Percentiles rank a stretch among this genome's conserved stretches.
Evolutionary conservation across 2,113 vertebrate species (phyloP).

Genomic region (Centrocercus urophasianus): DNA sequence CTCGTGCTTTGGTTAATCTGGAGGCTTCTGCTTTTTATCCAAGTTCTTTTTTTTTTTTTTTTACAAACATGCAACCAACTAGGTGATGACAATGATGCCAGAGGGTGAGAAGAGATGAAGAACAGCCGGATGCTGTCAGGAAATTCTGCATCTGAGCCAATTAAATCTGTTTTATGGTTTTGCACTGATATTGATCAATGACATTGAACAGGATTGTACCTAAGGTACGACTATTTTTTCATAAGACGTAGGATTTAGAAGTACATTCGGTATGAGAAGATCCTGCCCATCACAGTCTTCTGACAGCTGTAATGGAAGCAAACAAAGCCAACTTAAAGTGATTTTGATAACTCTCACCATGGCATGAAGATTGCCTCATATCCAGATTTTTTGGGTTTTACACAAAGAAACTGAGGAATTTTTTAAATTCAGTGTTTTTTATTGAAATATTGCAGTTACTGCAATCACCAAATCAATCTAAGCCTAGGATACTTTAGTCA

Average conservation of each 20-base stretch:
- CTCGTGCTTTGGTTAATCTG: slow-evolving; percentile 6
- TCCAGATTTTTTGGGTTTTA: neutral
- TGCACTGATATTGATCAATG: neutral
- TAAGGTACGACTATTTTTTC: neutral
- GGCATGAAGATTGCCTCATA: neutral
- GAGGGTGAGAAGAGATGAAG: neutral
- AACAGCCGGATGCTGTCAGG: neutral
- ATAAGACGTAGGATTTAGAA: neutral
- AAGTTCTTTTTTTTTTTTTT: neutral
- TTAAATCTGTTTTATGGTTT: neutral
- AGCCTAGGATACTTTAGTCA: neutral
- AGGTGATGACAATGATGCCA: neutral
- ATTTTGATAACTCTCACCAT: neutral
- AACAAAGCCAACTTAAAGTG: neutral
- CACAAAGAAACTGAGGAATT: neutral
- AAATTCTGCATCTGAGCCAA: neutral
- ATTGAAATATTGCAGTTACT: neutral
- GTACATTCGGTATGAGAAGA: neutral
- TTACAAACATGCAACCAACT: neutral
- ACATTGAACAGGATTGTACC: neutral
- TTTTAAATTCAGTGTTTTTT: neutral
- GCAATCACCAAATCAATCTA: neutral
- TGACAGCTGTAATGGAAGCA: neutral
- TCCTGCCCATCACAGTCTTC: neutral
- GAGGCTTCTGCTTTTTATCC: neutral